phyloP scores from a whole-genome alignment of 2,888 invertebrate genomes.

The Apomyelois bistriatella region DNA sequence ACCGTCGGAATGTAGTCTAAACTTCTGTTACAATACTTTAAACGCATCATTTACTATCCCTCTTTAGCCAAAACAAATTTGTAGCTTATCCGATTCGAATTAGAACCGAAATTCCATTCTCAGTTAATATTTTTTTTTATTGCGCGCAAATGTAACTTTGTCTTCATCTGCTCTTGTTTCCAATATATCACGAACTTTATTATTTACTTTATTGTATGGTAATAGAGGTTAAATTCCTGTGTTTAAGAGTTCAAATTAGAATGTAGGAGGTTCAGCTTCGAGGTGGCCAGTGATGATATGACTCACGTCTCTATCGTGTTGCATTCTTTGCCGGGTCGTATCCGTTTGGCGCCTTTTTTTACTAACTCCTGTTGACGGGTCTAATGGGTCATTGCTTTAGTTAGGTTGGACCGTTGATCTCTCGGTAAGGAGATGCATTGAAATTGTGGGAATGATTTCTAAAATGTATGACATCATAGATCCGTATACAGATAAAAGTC shows the following conservation, averaged over 20 bases:
- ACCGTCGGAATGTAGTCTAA: conserved; percentile 64
- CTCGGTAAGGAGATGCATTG: neutral
- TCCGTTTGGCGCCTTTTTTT: conserved; percentile 61
- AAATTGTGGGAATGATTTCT: neutral
- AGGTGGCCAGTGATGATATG: conserved; percentile 69
- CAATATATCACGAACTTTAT: conserved; percentile 27
- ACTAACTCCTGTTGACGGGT: conserved; percentile 49
- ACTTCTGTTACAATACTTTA: conserved; percentile 45
- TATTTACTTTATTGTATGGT: conserved; percentile 27
- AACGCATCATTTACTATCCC: conserved; percentile 15
- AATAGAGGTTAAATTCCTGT: conserved; percentile 34
- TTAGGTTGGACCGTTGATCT: conserved; percentile 6
- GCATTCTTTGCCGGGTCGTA: conserved; percentile 64
- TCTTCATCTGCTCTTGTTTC: conserved; percentile 35
- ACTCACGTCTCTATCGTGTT: conserved; percentile 62
- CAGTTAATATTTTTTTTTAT: conserved; percentile 20
- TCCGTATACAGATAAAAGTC: too few relatives aligned
- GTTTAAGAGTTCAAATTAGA: conserved; percentile 24
- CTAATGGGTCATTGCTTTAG: conserved; percentile 40
- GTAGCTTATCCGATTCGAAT: conserved; percentile 15
- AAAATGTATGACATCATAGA: too few relatives aligned
- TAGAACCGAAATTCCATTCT: conserved; percentile 27
- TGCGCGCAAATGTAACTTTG: conserved; percentile 40
- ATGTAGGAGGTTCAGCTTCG: conserved; percentile 45
- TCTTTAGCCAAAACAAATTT: neutral